Conservation (phyloP, 2,888 invertebrate genomes). For the Copidosoma aretas region DNA sequence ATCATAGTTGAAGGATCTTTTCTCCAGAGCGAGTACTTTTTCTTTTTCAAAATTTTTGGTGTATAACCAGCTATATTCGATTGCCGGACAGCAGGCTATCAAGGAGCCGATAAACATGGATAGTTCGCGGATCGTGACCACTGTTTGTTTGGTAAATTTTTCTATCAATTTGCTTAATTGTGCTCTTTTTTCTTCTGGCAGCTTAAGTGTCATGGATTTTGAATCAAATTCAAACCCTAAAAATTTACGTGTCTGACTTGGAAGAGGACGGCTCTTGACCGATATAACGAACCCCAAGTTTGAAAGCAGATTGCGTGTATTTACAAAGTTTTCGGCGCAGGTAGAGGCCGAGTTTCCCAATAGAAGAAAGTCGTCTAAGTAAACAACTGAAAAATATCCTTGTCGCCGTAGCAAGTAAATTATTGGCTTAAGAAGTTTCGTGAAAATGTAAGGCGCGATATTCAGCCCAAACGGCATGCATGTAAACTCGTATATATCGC, state of each 20-base stretch:
- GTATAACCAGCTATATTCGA: conserved; percentile 23
- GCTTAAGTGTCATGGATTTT: conserved; percentile 1
- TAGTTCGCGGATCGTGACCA: conserved; percentile 21
- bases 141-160: conserved; percentile 6
- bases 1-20: conserved; percentile 12
- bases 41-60: conserved; percentile 18
- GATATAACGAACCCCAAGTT: too few species aligned
- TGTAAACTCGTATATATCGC: neutral
- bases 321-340: neutral
- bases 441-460: conserved; percentile 5
- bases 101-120: conserved; percentile 13
- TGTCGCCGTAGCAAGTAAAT: neutral
- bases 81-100: conserved; percentile 7
- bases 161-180: conserved; percentile 9
- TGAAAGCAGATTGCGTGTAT: neutral
- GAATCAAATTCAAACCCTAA: too few species aligned
- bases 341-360: neutral
- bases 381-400: neutral
- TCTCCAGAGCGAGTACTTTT: conserved; percentile 12
- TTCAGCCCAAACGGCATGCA: conserved; percentile 2
- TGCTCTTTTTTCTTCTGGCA: conserved; percentile 15
- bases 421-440: conserved; percentile 10
- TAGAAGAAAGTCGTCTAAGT: conserved; percentile 4
- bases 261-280: too few species aligned
- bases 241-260: too few species aligned